These are phyloP conservation scores for Entomyzon cyanotis DNA, from an alignment of 2,113 vertebrate genomes.

Conservation along the genomic window DNA sequence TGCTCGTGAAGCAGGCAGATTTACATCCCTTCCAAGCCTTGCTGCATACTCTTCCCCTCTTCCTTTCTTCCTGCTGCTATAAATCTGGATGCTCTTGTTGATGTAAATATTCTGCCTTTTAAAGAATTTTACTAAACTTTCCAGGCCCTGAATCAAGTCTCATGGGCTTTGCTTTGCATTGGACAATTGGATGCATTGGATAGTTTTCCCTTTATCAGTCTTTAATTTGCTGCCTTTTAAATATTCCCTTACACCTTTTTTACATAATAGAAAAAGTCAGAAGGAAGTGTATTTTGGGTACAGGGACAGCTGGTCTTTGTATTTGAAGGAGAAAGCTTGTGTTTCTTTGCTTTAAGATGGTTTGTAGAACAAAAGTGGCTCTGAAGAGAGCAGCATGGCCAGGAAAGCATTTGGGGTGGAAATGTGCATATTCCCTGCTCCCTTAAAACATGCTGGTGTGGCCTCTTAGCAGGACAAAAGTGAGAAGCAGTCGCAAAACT, in stretches of 20 bases:
- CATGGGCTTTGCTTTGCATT: background rate
- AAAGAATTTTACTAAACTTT: slow-evolving; percentile 13
- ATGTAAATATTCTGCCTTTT: background rate
- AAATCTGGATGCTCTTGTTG: slow-evolving; percentile 40
- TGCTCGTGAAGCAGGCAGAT: slow-evolving; percentile 36
- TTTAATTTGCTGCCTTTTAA: background rate
- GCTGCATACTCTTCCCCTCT: slow-evolving; percentile 11
- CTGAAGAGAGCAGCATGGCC: background rate
- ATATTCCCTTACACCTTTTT: background rate
- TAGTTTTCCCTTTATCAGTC: background rate
- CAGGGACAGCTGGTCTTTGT: background rate
- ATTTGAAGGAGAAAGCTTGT: background rate
- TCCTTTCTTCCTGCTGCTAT: background rate
- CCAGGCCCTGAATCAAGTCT: background rate
- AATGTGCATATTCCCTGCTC: background rate
- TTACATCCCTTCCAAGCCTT: slow-evolving; percentile 32
- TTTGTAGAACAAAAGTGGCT: background rate
- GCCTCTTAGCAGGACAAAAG: background rate
- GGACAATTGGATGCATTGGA: background rate
- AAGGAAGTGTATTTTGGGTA: background rate
- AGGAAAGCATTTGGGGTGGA: background rate
- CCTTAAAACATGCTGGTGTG: background rate
- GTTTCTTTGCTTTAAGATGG: background rate
- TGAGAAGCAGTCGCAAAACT: background rate
- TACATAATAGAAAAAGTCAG: background rate